Evolutionary conservation across 2,888 invertebrate species (phyloP).

Genomic region (Sarcophaga subvicina): DNA sequence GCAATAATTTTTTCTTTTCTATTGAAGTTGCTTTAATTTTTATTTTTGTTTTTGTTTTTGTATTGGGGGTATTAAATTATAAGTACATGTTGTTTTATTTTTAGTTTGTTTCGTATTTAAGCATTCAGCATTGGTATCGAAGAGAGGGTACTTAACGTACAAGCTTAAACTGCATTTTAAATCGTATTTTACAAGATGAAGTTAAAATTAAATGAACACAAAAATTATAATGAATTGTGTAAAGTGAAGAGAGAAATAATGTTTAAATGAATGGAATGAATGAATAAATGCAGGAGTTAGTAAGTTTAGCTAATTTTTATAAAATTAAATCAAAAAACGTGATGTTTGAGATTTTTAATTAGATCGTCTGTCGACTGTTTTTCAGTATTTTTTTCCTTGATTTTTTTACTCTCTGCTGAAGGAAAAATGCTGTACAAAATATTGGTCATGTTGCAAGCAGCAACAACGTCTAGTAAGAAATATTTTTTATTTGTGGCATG

Average conservation of each 20-base stretch:
- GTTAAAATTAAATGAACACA: constrained; percentile 42
- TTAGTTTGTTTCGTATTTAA: too few relatives aligned
- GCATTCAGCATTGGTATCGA: too few relatives aligned
- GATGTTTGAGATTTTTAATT: constrained; percentile 70
- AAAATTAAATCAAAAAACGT: constrained; percentile 69
- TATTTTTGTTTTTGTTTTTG: not conserved
- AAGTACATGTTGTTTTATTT: constrained; percentile 9
- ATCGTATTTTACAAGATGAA: constrained; percentile 53
- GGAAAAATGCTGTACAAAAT: not conserved
- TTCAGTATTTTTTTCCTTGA: not conserved
- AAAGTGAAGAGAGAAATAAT: constrained; percentile 10
- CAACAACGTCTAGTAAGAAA: not conserved
- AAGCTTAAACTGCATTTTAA: constrained; percentile 24
- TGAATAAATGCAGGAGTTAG: not conserved
- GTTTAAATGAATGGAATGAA: not conserved
- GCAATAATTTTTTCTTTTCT: not conserved
- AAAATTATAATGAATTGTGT: constrained; percentile 41
- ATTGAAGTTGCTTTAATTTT: not conserved
- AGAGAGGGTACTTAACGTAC: constrained; percentile 12
- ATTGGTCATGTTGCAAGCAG: not conserved
- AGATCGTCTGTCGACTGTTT: constrained; percentile 55
- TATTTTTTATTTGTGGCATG: not conserved
- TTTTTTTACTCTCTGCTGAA: constrained; percentile 2
- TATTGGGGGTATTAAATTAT: not conserved
- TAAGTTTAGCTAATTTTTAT: constrained; percentile 62